These are phyloP conservation scores for Sylvia borin DNA, from an alignment of 2,797 vertebrate genomes.

Conservation along the genomic window DNA sequence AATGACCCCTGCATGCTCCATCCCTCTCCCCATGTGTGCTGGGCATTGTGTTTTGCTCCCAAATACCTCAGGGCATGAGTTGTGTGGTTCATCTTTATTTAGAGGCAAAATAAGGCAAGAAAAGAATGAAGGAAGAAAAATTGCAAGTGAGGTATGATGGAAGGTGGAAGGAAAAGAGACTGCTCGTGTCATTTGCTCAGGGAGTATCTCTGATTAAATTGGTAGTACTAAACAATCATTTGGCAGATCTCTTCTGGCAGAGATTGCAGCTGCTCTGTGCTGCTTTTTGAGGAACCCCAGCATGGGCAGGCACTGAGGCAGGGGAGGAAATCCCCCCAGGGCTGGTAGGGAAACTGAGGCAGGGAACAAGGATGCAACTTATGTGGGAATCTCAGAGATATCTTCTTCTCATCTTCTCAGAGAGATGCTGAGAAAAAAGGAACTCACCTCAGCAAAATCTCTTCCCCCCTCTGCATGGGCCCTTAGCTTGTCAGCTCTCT, in stretches of 20 bases:
- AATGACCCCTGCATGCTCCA: not conserved
- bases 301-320: not conserved
- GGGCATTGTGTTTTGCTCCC: not conserved
- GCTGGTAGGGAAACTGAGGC: not conserved
- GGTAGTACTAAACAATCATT: not conserved
- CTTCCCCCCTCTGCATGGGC: not conserved
- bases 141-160: not conserved
- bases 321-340: not conserved
- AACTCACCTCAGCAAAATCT: not conserved
- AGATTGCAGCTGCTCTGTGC: not conserved
- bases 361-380: not conserved
- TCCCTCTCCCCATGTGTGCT: not conserved
- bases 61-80: not conserved
- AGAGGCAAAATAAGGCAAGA: not conserved
- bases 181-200: fast-evolving
- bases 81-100: not conserved
- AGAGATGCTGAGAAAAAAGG: not conserved
- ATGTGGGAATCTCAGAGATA: not conserved
- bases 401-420: too few species aligned
- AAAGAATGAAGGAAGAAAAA: not conserved
- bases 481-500: not conserved
- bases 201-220: not conserved
- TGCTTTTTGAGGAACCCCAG: not conserved
- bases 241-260: not conserved
- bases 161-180: not conserved